Percentiles rank a stretch among this genome's conserved stretches.
Evolutionary conservation across 2,113 vertebrate species (phyloP).

Genomic region (Oreochromis niloticus): DNA sequence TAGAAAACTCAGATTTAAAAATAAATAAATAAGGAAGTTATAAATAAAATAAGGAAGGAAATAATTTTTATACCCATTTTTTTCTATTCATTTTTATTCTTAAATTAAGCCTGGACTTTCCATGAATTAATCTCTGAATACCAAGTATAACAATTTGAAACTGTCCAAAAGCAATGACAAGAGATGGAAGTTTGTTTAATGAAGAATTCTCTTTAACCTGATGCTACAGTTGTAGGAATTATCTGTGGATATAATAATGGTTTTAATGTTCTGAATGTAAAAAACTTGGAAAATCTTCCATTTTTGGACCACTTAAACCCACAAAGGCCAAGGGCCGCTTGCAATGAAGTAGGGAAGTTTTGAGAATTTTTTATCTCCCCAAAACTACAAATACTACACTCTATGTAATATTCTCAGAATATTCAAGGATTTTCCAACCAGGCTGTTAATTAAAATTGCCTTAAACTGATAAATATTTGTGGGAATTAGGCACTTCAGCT

Average conservation of each 20-base stretch:
- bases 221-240: not conserved
- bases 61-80: not conserved
- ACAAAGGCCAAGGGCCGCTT: not conserved
- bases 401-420: not conserved
- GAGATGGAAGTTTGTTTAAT: not conserved
- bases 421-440: not conserved
- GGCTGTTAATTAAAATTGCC: not conserved
- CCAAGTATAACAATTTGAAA: not conserved
- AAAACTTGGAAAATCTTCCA: not conserved
- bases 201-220: not conserved
- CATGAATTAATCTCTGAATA: not conserved
- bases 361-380: not conserved
- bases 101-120: not conserved
- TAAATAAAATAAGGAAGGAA: not conserved
- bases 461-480: not conserved
- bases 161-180: not conserved
- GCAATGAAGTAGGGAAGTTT: not conserved
- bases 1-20: not conserved
- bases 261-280: not conserved
- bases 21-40: not conserved
- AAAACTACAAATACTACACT: not conserved
- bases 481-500: not conserved
- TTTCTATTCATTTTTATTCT: not conserved
- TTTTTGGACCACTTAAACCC: not conserved
- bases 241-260: not conserved